Conservation (phyloP, 2,797 vertebrate species). For the Semotilus atromaculatus region DNA sequence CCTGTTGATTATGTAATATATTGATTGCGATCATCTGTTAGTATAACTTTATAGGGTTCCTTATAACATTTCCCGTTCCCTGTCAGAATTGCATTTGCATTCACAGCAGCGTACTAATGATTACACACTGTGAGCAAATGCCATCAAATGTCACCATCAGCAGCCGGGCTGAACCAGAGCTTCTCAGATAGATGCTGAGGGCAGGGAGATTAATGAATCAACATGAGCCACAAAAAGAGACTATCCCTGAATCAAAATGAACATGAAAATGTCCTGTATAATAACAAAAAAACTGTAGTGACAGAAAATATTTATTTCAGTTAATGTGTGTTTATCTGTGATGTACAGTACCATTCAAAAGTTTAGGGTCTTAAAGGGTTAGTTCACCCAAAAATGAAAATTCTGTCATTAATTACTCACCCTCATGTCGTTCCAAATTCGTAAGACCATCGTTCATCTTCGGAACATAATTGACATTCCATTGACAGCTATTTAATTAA, state of each 20-base stretch:
- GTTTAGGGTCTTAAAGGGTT: background rate
- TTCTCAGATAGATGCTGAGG: background rate
- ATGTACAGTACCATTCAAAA: background rate
- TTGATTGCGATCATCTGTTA: conserved; percentile 14
- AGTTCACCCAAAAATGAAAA: too few relatives aligned
- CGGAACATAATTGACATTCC: too few relatives aligned
- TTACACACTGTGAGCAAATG: conserved; percentile 56
- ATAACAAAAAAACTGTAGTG: conserved; percentile 12
- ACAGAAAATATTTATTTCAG: conserved; percentile 5
- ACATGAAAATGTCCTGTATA: background rate
- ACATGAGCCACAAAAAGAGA: conserved; percentile 10
- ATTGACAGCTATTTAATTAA: too few relatives aligned
- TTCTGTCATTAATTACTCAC: too few relatives aligned
- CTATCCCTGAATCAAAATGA: background rate
- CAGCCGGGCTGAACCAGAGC: conserved; percentile 28
- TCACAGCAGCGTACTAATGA: conserved; percentile 36
- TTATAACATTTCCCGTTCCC: conserved; percentile 9
- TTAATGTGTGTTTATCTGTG: background rate
- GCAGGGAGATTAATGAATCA: conserved; percentile 23
- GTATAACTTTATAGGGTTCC: conserved; percentile 30
- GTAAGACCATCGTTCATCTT: too few relatives aligned
- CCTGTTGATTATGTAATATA: conserved; percentile 23
- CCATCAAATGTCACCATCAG: conserved; percentile 60
- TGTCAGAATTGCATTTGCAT: conserved; percentile 47
- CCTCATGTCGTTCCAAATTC: too few relatives aligned